Evolutionary conservation across 2,888 invertebrate species (phyloP).

Genomic region (Rhogogaster chlorosoma): DNA sequence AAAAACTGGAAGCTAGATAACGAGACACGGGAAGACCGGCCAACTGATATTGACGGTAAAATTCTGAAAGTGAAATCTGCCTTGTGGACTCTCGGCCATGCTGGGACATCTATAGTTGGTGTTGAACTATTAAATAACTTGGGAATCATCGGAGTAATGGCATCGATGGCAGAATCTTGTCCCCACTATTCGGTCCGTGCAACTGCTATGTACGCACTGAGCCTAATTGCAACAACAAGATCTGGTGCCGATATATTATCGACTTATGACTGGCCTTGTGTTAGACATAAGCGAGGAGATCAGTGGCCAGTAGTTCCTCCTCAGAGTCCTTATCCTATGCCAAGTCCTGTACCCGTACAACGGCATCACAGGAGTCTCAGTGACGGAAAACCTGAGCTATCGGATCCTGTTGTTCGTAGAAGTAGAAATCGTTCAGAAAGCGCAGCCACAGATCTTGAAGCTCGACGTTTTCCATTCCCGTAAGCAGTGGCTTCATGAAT

Average conservation of each 20-base stretch:
- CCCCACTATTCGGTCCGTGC: slow-evolving; percentile 93
- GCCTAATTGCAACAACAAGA: slow-evolving; percentile 90
- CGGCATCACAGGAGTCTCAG: slow-evolving; percentile 75
- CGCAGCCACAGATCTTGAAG: slow-evolving; percentile 75
- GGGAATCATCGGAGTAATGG: slow-evolving; percentile 77
- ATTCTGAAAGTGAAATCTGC: slow-evolving; percentile 91
- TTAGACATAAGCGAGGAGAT: slow-evolving; percentile 73
- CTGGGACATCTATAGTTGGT: slow-evolving; percentile 88
- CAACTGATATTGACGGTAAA: slow-evolving; percentile 63
- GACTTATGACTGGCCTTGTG: slow-evolving; percentile 72
- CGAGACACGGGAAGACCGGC: slow-evolving; percentile 65
- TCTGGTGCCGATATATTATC: slow-evolving; percentile 89
- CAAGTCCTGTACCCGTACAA: slow-evolving; percentile 70
- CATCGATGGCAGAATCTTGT: slow-evolving; percentile 88
- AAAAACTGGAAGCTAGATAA: slow-evolving; percentile 67
- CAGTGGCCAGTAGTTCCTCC: slow-evolving; percentile 72
- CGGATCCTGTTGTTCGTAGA: slow-evolving; percentile 69
- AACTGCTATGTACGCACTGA: slow-evolving; percentile 93
- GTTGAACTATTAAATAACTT: slow-evolving; percentile 85
- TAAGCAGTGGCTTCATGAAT: slow-evolving; percentile 58
- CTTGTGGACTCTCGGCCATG: slow-evolving; percentile 93
- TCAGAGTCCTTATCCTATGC: slow-evolving; percentile 63
- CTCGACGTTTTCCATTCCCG: slow-evolving; percentile 69
- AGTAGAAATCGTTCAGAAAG: slow-evolving; percentile 75
- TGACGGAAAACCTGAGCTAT: slow-evolving; percentile 74